Evolutionary conservation across 1,140 invertebrate genomes (phyloP), one percentile per base, ranked within the genome.

Genomic region (Drosophila rufa): DNA sequence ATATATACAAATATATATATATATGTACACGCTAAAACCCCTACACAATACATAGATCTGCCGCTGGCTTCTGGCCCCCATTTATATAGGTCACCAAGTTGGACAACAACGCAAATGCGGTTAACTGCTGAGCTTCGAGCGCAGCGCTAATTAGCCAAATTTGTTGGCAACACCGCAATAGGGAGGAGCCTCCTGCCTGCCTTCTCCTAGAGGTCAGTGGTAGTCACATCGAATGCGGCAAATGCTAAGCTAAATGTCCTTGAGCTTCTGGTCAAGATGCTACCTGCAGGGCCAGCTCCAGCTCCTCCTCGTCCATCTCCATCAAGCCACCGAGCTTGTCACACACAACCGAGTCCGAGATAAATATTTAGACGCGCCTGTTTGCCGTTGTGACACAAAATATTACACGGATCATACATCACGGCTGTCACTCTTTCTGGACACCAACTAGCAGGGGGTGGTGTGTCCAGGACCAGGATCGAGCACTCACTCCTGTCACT

Each of bases 351-450:
- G 51, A 55, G 17, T 55, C 43, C 57, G 53, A 70, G 79, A 82
- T 82, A 87, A 86, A 82, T 87, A 86, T 87, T 86, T 87, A 77
- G 83, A 87, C 67, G 80, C 83, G 75, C 77, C 82, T 75, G 75
- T 86, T 80, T 78, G 79, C 82, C 82, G 83, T 82, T 86, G 79
- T 86, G 83, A 87, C 83, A 86, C 60, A 77, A 86, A 86, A 89
- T 87, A 86, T 86, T 87, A 83, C 80, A 83, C 71, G 82, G 71
- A 70, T 77, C 83, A 86, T 86, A 89, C 84, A 86, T 86, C 83
- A 86, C 50, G 76, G 38, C 80, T 86, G 80, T 86, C 83, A 89
- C 58, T 40, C 50, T 27, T 68, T 67, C 46, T 22, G 48, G 53
- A 55, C 36, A 40, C 36, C 33, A 40, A 40, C 12, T 7, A 14